Percentiles rank a stretch among this genome's conserved stretches.
These are phyloP conservation scores for Mamestra brassicae DNA, from an alignment of 2,888 invertebrate genomes.

Conservation along the genomic window DNA sequence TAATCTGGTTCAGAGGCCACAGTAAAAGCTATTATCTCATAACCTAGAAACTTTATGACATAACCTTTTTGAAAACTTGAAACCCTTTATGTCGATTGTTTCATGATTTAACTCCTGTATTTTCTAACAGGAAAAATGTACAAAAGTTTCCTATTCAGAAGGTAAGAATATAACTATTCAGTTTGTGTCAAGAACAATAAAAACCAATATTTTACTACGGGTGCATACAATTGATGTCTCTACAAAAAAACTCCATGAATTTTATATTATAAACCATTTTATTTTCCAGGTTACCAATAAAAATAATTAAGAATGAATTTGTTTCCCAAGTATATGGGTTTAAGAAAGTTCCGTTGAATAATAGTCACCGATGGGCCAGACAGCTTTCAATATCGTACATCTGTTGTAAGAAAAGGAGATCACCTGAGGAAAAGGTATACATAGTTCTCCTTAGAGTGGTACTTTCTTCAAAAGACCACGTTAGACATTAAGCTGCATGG, in stretches of 20 bases:
- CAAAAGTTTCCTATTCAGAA: slow-evolving; percentile 76
- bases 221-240: no score
- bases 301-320: slow-evolving; percentile 73
- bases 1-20: background rate
- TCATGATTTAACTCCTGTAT: slow-evolving; percentile 29
- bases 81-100: slow-evolving; percentile 1
- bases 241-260: background rate
- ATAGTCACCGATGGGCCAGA: slow-evolving; percentile 68
- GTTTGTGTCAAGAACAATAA: background rate
- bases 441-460: background rate
- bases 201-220: no score
- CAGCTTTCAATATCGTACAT: slow-evolving; percentile 78
- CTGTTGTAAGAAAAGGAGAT: slow-evolving; percentile 91
- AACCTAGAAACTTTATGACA: slow-evolving; percentile 61
- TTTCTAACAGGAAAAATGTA: slow-evolving; percentile 74
- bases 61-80: slow-evolving; percentile 52
- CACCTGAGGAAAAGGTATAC: slow-evolving; percentile 91
- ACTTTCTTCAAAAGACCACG: background rate
- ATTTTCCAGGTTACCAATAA: slow-evolving; percentile 77
- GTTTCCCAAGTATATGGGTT: slow-evolving; percentile 62
- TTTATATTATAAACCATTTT: background rate
- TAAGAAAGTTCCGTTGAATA: slow-evolving; percentile 60
- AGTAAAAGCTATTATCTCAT: slow-evolving; percentile 16
- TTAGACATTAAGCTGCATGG: background rate
- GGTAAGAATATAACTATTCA: slow-evolving; percentile 71